Evolutionary conservation across 1,140 invertebrate genomes (phyloP), one percentile per base, ranked within the genome.

Genomic region (Sminthurides bifidus): DNA sequence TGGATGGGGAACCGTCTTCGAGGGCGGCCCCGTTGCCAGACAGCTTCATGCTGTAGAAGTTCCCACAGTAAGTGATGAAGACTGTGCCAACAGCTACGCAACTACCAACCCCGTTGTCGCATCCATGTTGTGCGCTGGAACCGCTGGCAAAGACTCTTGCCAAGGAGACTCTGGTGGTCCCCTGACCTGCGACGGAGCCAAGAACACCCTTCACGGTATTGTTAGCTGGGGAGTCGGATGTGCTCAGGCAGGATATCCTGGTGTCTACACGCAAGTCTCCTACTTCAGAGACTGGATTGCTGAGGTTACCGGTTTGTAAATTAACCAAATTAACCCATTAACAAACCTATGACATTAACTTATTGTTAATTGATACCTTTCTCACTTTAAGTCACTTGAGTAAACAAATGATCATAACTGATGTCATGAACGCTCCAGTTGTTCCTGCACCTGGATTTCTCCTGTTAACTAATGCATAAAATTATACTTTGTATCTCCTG

Each of bases 101-200:
- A 43, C 24, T 10, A 21, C 30, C 0, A 12, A 33, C 10, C 14
- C 19, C 1, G 26, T 46, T 2, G 44, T 33, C 10, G 55, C 44
- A 27, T 51, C 37, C 12, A 52, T 57, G 48, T 51, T 57, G 19
- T 57, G 56, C n/a, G 56, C 50, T 30, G 56, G 56, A 50, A 24
- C 49, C 15, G 4, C 10, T 3, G 48, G 54, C 19, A 52, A 63
- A 35, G 70, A 75, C 50, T 68, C 73, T 2, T 74, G 73, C 49
- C 31, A 59, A 3, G 74, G 71, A 0, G 72, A 76, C 33, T 77
- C 77, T 45, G 78, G 78, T 31, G 77, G 75, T 2, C 74, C 77
- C 1, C 65, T 79, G 0, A 69, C 21, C 6, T 12, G 21, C 41
- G 12, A 43, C 41, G 41, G 24, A 10, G 10, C 6, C 6, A 8